Conservation (phyloP, 2,888 invertebrate species). For the Lagria hirta region DNA sequence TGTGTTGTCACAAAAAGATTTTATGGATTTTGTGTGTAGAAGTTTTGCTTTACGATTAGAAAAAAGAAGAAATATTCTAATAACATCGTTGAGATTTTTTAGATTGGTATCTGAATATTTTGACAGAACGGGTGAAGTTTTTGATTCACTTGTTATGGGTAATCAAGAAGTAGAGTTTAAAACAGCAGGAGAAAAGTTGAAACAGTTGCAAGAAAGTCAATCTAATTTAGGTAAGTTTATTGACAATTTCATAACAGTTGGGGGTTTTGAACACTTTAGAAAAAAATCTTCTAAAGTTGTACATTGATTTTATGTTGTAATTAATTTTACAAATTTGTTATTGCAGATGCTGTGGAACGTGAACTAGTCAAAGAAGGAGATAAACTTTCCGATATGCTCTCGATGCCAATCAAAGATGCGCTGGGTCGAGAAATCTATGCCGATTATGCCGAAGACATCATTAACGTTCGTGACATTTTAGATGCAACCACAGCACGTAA, state of each 20-base stretch:
- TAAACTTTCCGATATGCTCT: slow-evolving; percentile 73
- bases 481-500: slow-evolving; percentile 70
- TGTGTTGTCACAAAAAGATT: slow-evolving; percentile 71
- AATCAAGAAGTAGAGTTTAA: slow-evolving; percentile 61
- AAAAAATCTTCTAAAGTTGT: background rate
- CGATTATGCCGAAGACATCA: slow-evolving; percentile 71
- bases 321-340: no score
- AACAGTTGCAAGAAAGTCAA: slow-evolving; percentile 64
- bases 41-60: slow-evolving; percentile 76
- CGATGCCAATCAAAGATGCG: slow-evolving; percentile 77
- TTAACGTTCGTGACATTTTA: slow-evolving; percentile 70
- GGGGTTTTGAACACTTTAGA: no score
- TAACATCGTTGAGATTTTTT: slow-evolving; percentile 75
- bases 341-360: slow-evolving; percentile 65
- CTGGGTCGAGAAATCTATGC: slow-evolving; percentile 69
- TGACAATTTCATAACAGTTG: no score
- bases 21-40: slow-evolving; percentile 80
- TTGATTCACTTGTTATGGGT: slow-evolving; percentile 67
- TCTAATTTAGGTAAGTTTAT: slow-evolving; percentile 59
- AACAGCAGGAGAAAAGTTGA: slow-evolving; percentile 59
- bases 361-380: slow-evolving; percentile 74
- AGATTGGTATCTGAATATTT: slow-evolving; percentile 74
- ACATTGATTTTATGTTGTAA: background rate
- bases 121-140: slow-evolving; percentile 66
- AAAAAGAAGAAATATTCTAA: slow-evolving; percentile 70